A percentile compares a stretch with the other conserved stretches of the same genome.
Evolutionary conservation across 2,888 invertebrate species (phyloP).

Genomic region (Diogma glabrata): DNA sequence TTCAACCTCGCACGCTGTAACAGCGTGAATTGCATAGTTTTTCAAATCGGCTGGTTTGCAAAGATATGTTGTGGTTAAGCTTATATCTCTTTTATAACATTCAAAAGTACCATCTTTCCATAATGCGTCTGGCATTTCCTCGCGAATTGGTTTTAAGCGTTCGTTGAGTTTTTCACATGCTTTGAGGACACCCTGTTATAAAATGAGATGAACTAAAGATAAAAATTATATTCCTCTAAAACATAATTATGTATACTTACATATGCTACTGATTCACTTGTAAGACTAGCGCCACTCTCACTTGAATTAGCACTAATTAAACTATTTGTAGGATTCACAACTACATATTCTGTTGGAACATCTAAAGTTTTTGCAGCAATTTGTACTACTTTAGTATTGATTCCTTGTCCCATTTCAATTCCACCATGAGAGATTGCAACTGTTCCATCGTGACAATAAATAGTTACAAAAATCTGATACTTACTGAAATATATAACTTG

Average conservation of each 20-base stretch:
- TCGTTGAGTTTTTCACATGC: constrained; percentile 35
- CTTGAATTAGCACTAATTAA: constrained; percentile 48
- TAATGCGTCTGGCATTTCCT: constrained; percentile 26
- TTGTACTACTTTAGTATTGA: constrained; percentile 66
- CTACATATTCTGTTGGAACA: constrained; percentile 50
- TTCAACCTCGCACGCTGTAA: constrained; percentile 51
- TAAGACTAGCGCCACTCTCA: constrained; percentile 53
- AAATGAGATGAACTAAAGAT: too few species aligned
- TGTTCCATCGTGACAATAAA: constrained; percentile 58
- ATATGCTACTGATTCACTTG: constrained; percentile 49
- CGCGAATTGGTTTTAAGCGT: constrained; percentile 31
- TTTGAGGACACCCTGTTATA: constrained; percentile 37
- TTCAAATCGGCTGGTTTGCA: constrained; percentile 31
- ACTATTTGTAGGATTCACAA: constrained; percentile 49
- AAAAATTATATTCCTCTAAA: too few species aligned
- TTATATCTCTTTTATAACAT: constrained; percentile 23
- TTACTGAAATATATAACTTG: constrained; percentile 43
- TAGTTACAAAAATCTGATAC: constrained; percentile 48
- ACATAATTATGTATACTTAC: too few species aligned
- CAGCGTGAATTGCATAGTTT: constrained; percentile 47
- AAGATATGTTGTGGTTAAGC: constrained; percentile 25
- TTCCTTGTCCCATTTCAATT: constrained; percentile 67
- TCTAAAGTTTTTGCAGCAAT: constrained; percentile 56
- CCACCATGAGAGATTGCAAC: constrained; percentile 58
- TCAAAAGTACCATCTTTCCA: constrained; percentile 28